A percentile compares a stretch with the other conserved stretches of the same genome.
Evolutionary conservation across 1,140 invertebrate species (phyloP).

Genomic region (Antheraea mylitta): DNA sequence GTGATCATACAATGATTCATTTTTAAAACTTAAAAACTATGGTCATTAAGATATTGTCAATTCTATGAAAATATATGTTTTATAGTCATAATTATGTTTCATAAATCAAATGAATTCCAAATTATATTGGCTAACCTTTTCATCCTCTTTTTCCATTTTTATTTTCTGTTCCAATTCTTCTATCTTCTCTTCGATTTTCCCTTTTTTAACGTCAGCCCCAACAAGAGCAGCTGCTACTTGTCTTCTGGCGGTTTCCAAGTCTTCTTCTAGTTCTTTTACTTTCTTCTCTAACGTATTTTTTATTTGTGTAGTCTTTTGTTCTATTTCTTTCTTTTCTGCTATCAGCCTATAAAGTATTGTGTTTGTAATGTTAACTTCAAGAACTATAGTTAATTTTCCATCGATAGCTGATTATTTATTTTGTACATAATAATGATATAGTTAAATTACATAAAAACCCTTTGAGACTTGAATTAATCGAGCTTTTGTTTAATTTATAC

Average conservation of each 20-base stretch:
- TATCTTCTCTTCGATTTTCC: slow-evolving; percentile 53
- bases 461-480: too few relatives aligned
- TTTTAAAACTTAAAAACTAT: background rate
- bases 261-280: slow-evolving; percentile 50
- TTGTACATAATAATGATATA: too few relatives aligned
- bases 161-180: slow-evolving; percentile 48
- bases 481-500: too few relatives aligned
- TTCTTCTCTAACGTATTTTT: slow-evolving; percentile 42
- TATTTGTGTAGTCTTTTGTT: slow-evolving; percentile 37
- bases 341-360: slow-evolving; percentile 44
- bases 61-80: background rate
- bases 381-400: too few relatives aligned
- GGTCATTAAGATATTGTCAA: too few relatives aligned
- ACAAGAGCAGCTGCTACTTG: slow-evolving; percentile 40
- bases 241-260: slow-evolving; percentile 45
- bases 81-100: background rate
- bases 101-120: too few relatives aligned
- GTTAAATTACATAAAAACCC: too few relatives aligned
- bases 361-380: background rate
- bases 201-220: slow-evolving; percentile 49
- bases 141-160: slow-evolving; percentile 39
- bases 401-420: background rate
- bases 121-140: slow-evolving; percentile 30
- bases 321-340: slow-evolving; percentile 53
- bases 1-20: background rate